These are phyloP conservation scores for Sakesphorus luctuosus DNA, from an alignment of 2,113 vertebrate species.

Conservation along the genomic window DNA sequence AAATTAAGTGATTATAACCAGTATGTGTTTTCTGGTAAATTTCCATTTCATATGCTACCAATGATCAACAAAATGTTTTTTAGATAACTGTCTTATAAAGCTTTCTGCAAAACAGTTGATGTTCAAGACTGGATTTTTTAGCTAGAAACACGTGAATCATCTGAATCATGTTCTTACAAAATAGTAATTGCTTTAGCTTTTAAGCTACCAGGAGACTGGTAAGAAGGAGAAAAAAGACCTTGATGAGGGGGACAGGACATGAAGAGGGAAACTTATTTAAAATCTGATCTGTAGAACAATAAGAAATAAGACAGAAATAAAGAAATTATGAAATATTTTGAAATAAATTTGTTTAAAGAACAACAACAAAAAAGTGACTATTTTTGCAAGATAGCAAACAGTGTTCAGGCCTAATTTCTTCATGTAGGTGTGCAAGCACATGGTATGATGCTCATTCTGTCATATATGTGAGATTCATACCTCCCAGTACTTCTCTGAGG, in stretches of 20 bases:
- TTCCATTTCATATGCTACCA: not conserved
- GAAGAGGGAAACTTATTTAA: not conserved
- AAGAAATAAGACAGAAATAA: not conserved
- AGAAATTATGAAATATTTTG: not conserved
- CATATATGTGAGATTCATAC: not conserved
- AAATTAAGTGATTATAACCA: not conserved
- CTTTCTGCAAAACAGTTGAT: not conserved
- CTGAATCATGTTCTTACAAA: not conserved
- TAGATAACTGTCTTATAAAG: not conserved
- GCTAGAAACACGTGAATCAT: not conserved
- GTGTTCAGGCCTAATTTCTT: not conserved
- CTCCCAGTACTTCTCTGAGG: not conserved
- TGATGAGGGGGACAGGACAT: fast-evolving
- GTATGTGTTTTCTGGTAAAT: not conserved
- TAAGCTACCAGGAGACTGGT: not conserved
- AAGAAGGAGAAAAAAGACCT: not conserved
- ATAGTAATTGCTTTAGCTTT: not conserved
- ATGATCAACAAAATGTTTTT: not conserved
- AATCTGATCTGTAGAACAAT: not conserved
- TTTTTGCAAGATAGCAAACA: not conserved
- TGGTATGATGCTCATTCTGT: not conserved
- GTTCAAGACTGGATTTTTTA: not conserved
- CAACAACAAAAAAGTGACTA: not conserved
- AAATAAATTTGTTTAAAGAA: not conserved
- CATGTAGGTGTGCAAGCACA: not conserved